A percentile compares a stretch with the other conserved stretches of the same genome.
These are phyloP conservation scores for Glomeris maerens DNA, from an alignment of 1,140 invertebrate genomes.

Conservation along the genomic window DNA sequence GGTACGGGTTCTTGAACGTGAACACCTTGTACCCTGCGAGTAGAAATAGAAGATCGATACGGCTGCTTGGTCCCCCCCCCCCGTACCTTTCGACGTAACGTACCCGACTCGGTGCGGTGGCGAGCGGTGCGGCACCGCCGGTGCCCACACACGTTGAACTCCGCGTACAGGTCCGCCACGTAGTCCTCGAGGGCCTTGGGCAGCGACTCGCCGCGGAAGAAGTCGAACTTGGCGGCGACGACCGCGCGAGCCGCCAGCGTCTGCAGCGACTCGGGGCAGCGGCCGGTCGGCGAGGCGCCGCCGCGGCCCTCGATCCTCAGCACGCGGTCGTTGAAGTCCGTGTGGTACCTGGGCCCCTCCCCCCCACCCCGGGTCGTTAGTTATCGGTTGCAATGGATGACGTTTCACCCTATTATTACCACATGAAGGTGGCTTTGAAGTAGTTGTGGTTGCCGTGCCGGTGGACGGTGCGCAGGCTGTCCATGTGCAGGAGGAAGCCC, in stretches of 20 bases:
- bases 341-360: no score
- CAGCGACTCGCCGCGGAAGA: conserved; percentile 27
- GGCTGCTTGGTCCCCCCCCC: no score
- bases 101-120: conserved; percentile 20
- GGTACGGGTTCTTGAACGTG: conserved; percentile 38
- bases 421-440: conserved; percentile 40
- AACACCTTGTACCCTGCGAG: conserved; percentile 37
- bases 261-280: conserved; percentile 24
- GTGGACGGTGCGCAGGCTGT: conserved; percentile 33
- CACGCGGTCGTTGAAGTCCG: conserved; percentile 35
- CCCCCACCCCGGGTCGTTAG: no score
- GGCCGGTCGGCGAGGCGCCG: conserved; percentile 5
- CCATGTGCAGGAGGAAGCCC: conserved; percentile 34
- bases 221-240: conserved; percentile 32
- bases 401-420: no score
- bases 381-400: neutral
- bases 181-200: conserved; percentile 30
- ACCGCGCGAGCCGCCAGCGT: conserved; percentile 31
- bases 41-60: no score
- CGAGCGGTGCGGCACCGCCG: conserved; percentile 29
- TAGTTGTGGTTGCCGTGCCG: conserved; percentile 41
- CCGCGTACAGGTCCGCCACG: conserved; percentile 30
- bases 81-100: no score
- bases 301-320: conserved; percentile 24
- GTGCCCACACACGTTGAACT: conserved; percentile 33